Evolutionary conservation across 2,888 invertebrate species (phyloP), one percentile per base, ranked within the genome.

Genomic region (Bimastos eiseni): DNA sequence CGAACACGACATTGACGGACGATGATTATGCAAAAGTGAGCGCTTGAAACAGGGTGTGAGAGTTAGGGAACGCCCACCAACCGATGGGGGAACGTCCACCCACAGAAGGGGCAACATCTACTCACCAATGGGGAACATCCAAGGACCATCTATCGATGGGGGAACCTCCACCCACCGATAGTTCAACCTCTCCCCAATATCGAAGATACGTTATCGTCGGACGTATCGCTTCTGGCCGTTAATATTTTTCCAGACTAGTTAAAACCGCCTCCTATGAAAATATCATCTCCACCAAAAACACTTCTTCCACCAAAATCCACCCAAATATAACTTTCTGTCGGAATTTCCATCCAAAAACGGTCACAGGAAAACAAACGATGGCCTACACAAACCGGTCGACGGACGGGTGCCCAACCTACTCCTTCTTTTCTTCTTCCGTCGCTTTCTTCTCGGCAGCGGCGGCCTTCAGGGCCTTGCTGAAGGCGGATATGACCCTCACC

Each of bases 381-480:
- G 15, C 5, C 13, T 44, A 17, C 44, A 44, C 44, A 44, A 38
- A 38, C 13, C 13, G 38, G 33, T 83, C 30, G 30, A 83, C n/a
- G 8, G 83, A n/a, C n/a, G n/a, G n/a, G n/a, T n/a, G 33, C 1
- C 17, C 37, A 36, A 37, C n/a, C n/a, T 37, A 86, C n/a, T 86
- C 86, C 24, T 36, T 86, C 36, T 86, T 86, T 36, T n/a, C n/a
- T n/a, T n/a, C n/a, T n/a, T 86, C 86, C 0, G 86, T 15, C 0
- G 86, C 86, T 37, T 30, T 37, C 86, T 70, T 70, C n/a, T 70
- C 70, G 3, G 86, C 86, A 6, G 86, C 34, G 1, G 86, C 86
- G 21, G 86, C 37, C 86, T 86, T 86, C 11, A 89, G 44, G 33
- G 90, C 90, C n/a, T 89, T 49, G 17, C 55, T 44, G 37, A 89